These are phyloP conservation scores for Hafferia zeledoni DNA, from an alignment of 2,797 vertebrate species.

Conservation along the genomic window DNA sequence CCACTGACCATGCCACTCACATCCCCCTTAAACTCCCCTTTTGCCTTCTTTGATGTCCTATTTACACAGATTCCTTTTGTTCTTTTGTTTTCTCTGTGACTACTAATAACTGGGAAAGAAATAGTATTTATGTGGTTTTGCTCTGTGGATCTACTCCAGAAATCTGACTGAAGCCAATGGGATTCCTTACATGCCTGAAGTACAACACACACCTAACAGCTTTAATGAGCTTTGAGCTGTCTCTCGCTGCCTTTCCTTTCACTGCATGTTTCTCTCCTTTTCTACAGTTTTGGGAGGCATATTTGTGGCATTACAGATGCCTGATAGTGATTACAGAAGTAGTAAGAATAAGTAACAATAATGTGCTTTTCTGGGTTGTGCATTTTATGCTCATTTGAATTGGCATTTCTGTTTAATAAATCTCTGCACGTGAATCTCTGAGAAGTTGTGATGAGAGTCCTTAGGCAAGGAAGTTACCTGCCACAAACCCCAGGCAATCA, in stretches of 20 bases:
- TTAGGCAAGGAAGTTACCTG: constrained; percentile 32
- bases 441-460: constrained; percentile 51
- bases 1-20: neutral
- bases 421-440: neutral
- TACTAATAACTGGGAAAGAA: neutral
- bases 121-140: neutral
- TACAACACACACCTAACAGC: neutral
- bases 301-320: neutral
- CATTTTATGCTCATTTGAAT: constrained; percentile 21
- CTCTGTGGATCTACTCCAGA: neutral
- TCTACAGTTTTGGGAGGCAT: neutral
- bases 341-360: constrained; percentile 14
- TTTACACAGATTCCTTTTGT: neutral
- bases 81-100: neutral
- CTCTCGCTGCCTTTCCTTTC: neutral
- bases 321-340: neutral
- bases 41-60: neutral
- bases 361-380: neutral
- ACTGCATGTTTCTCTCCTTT: neutral
- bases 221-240: neutral
- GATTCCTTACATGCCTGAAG: neutral
- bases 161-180: neutral
- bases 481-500: constrained; percentile 41
- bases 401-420: constrained; percentile 11
- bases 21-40: neutral